Conservation (phyloP, 2,113 vertebrate genomes). For the Sinocyclocheilus grahami region DNA sequence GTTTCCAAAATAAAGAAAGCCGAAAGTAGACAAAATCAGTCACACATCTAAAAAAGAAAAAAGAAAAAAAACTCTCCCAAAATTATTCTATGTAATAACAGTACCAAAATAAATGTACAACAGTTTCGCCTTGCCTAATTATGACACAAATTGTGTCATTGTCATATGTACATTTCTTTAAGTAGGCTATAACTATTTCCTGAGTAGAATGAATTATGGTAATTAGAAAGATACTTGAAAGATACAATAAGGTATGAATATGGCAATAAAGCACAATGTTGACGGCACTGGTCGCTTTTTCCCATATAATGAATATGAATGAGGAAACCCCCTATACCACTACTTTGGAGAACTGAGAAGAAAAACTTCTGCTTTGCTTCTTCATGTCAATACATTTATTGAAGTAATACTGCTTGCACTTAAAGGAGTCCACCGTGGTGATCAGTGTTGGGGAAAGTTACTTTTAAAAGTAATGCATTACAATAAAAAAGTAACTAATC, state of each 20-base stretch:
- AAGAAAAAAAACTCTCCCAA: too few species aligned
- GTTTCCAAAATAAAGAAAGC: too few species aligned
- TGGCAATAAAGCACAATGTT: not conserved
- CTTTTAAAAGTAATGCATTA: too few species aligned
- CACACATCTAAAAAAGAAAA: too few species aligned
- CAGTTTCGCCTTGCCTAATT: too few species aligned
- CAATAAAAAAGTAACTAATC: too few species aligned
- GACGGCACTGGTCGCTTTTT: not conserved
- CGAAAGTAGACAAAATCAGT: too few species aligned
- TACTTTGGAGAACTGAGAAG: not conserved
- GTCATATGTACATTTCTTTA: too few species aligned
- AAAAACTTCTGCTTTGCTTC: constrained; percentile 1
- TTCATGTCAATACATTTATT: not conserved
- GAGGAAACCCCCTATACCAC: not conserved
- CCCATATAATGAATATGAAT: not conserved
- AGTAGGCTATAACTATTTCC: not conserved
- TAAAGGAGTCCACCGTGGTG: not conserved
- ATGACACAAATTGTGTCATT: too few species aligned
- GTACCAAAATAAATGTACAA: too few species aligned
- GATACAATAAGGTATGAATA: not conserved
- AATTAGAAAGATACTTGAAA: not conserved
- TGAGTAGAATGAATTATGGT: not conserved
- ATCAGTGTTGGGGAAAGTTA: too few species aligned
- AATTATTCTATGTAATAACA: too few species aligned
- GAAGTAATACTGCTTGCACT: not conserved